phyloP scores from a whole-genome alignment of 2,113 vertebrate genomes.

The Nycticebus coucang region DNA sequence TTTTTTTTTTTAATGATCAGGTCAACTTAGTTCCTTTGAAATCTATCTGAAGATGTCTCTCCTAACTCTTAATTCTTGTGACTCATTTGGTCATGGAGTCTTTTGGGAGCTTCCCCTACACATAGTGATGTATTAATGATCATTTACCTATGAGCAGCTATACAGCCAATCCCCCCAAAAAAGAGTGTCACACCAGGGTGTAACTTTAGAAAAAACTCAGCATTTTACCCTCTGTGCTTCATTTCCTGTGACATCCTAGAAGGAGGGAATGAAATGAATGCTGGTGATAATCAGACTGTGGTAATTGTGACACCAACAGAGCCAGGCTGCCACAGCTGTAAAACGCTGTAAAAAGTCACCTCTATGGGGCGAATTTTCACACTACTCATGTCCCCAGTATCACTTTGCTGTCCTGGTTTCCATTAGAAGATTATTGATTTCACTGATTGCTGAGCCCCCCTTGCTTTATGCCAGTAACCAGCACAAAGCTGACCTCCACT shows the following conservation, averaged over 20 bases:
- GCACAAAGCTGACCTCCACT: background rate
- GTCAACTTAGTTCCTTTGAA: background rate
- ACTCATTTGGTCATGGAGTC: background rate
- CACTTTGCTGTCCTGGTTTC: background rate
- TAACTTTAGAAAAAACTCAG: background rate
- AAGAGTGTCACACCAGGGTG: rapidly evolving
- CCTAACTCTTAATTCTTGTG: background rate
- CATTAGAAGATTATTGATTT: background rate
- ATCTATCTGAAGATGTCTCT: background rate
- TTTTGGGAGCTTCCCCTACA: background rate
- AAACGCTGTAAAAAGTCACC: background rate
- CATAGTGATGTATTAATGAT: background rate
- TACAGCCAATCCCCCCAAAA: background rate
- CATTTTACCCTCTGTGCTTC: background rate
- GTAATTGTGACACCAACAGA: background rate
- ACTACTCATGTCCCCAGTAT: background rate
- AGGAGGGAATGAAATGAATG: background rate
- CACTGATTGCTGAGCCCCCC: background rate
- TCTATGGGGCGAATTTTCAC: background rate
- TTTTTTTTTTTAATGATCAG: background rate
- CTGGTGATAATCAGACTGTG: background rate
- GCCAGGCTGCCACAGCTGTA: background rate
- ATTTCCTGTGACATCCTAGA: background rate
- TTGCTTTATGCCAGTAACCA: background rate
- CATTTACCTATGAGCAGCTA: background rate